Evolutionary conservation across 2,797 vertebrate species (phyloP).

Genomic region (Syndactyla subalaris): DNA sequence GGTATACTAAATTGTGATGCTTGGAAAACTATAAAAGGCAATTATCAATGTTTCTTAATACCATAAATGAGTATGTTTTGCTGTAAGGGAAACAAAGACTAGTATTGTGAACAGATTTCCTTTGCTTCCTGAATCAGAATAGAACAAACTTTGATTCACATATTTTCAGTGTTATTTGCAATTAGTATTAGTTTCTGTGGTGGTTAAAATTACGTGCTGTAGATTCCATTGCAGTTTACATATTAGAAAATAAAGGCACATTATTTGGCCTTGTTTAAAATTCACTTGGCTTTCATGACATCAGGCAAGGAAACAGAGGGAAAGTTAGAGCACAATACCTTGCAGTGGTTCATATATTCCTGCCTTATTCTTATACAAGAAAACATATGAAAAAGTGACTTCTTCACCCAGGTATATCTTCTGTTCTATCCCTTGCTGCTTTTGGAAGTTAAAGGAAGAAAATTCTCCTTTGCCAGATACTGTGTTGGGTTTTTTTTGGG

Average conservation of each 20-base stretch:
- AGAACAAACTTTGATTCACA: slow-evolving; percentile 64
- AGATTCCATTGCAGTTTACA: slow-evolving; percentile 32
- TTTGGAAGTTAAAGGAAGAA: neutral
- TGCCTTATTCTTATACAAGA: neutral
- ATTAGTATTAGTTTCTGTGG: slow-evolving; percentile 68
- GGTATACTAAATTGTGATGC: slow-evolving; percentile 81
- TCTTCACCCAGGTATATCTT: slow-evolving; percentile 12
- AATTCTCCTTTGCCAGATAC: neutral
- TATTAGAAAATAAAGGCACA: slow-evolving; percentile 34
- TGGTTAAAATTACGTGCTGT: slow-evolving; percentile 38
- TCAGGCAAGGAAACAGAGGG: neutral
- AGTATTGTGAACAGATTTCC: slow-evolving; percentile 65
- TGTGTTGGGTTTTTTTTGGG: neutral
- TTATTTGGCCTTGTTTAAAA: slow-evolving; percentile 21
- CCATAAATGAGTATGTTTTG: slow-evolving; percentile 76
- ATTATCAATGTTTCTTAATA: slow-evolving; percentile 83
- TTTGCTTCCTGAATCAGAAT: slow-evolving; percentile 57
- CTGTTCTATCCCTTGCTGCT: neutral
- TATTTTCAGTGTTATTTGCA: slow-evolving; percentile 58
- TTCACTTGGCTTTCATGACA: neutral
- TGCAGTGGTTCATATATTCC: neutral
- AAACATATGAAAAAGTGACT: neutral
- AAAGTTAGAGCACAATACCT: neutral
- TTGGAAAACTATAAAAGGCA: slow-evolving; percentile 82
- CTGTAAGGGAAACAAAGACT: slow-evolving; percentile 74